These are phyloP conservation scores for Coelinius sp. DNA, from an alignment of 2,888 invertebrate genomes.

Conservation along the genomic window DNA sequence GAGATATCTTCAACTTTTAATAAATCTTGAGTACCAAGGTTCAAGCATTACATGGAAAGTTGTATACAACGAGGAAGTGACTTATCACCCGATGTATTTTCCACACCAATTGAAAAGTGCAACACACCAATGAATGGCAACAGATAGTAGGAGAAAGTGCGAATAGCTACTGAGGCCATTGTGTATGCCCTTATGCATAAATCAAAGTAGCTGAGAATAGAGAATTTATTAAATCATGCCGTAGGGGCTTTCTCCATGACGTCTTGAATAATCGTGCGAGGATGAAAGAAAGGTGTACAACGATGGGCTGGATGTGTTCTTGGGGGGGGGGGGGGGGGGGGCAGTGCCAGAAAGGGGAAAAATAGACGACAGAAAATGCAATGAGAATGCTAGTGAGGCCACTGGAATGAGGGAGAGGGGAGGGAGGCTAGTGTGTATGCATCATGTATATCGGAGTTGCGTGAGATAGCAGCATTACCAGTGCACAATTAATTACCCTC, in stretches of 20 bases:
- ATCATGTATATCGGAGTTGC: slow-evolving; percentile 54
- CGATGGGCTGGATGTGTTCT: not conserved
- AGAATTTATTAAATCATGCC: slow-evolving; percentile 41
- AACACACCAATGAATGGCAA: slow-evolving; percentile 10
- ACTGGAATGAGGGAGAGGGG: slow-evolving; percentile 3
- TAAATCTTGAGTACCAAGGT: not conserved
- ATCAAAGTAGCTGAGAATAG: slow-evolving; percentile 33
- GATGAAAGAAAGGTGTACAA: slow-evolving; percentile 5
- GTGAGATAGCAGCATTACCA: slow-evolving; percentile 65
- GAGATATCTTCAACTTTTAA: not conserved
- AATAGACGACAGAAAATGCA: slow-evolving; percentile 7
- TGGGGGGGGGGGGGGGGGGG: too few species aligned
- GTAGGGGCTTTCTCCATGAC: slow-evolving; percentile 34
- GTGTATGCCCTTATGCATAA: slow-evolving; percentile 24
- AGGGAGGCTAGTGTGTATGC: not conserved
- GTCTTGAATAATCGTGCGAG: slow-evolving; percentile 33
- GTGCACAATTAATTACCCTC: slow-evolving; percentile 64
- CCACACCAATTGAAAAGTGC: slow-evolving; percentile 13
- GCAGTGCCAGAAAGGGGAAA: slow-evolving; percentile 14
- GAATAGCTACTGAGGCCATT: slow-evolving; percentile 34
- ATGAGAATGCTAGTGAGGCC: slow-evolving; percentile 7
- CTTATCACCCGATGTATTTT: slow-evolving; percentile 1
- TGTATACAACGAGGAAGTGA: not conserved
- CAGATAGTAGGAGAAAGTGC: slow-evolving; percentile 34
- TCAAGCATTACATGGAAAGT: not conserved